Base-by-base conservation (phyloP, 2,888 invertebrate genomes). In the Parasteatoda lunata region DNA sequence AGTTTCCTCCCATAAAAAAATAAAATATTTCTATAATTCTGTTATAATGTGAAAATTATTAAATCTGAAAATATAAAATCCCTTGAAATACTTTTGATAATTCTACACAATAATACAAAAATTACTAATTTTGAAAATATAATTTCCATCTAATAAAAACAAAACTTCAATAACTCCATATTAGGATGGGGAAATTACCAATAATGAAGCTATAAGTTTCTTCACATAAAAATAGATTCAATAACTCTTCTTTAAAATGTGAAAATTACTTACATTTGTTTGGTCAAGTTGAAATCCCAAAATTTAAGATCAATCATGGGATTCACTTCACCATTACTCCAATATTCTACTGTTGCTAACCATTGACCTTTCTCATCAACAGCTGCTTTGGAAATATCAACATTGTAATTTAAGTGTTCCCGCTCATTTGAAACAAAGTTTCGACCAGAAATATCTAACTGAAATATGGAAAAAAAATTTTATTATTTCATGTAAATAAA, bases 271-370 rank as follows among this genome's bases (percentile, higher is more conserved):
- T 93, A 95, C 95, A 92, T 93, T 92, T 95, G 95, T 76, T 93
- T 92, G 66, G 93, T 92, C 2, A 92, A 91, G 89, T 94, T 92
- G 90, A 94, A 96, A 59, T 90, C 89, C 96, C 96, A 96, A 92
- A 96, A 96, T 91, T 96, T 96, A 0, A 96, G 92, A 80, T 94
- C 92, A 5, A 94, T 92, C 92, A 96, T 96, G 5, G 93, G 93
- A 75, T 92, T 92, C 86, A 93, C 93, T 69, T 93, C 91, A 49
- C 93, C 92, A 91, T 95, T 95, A 90, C 94, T 93, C 90, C 92
- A 90, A 79, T 91, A 88, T 90, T 93, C 91, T 72, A 91, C 90
- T 0, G 96, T 96, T 7, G 94, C 95, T 92, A 96, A 93, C 96
- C 96, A 96, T 7, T 91, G 90, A 0, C 95, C 95, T 91, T 94